Evolutionary conservation across 2,797 vertebrate species (phyloP).

Genomic region (Sebastes taczanowskii): DNA sequence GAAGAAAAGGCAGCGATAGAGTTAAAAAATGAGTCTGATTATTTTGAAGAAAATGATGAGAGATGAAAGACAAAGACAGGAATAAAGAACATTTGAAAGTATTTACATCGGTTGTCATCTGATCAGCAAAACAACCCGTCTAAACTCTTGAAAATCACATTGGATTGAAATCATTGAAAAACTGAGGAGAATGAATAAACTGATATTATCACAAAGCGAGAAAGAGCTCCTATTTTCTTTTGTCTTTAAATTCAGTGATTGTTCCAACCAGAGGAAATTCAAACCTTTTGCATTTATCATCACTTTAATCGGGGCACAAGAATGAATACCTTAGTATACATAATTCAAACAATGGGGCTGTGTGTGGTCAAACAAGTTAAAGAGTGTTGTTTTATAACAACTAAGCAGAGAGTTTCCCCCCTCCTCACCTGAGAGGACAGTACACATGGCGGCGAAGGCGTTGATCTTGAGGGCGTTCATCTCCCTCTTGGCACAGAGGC

Average conservation of each 20-base stretch:
- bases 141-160: neutral
- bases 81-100: neutral
- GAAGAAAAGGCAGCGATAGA: neutral
- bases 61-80: neutral
- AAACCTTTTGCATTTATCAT: neutral
- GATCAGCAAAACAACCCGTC: neutral
- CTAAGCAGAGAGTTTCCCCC: no score
- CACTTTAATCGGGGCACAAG: neutral
- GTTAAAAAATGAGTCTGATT: neutral
- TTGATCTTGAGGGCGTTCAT: slow-evolving; percentile 88
- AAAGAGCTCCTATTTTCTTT: no score
- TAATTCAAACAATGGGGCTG: neutral
- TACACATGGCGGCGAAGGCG: slow-evolving; percentile 87
- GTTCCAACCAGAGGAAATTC: neutral
- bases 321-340: neutral
- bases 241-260: neutral
- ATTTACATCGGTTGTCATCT: neutral
- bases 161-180: no score
- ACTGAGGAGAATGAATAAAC: no score
- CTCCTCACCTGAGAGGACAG: slow-evolving; percentile 83
- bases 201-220: no score
- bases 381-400: neutral
- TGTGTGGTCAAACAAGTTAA: neutral
- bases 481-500: slow-evolving; percentile 83
- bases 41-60: neutral